These are phyloP conservation scores for Menidia beryllina DNA, from an alignment of 2,113 vertebrate species.

Conservation along the genomic window DNA sequence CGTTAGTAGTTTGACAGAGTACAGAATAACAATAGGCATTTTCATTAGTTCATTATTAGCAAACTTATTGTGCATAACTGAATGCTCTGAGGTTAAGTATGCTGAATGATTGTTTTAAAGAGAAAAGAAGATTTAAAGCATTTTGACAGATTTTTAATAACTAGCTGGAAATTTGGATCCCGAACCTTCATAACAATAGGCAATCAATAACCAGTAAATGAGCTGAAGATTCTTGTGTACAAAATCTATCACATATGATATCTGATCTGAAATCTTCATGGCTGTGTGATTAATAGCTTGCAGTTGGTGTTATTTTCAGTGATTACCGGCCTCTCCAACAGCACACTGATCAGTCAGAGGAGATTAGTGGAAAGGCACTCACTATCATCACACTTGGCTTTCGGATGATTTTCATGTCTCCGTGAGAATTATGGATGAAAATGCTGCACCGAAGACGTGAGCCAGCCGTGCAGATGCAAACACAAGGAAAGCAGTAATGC, in stretches of 20 bases:
- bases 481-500: constrained; percentile 5
- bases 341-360: constrained; percentile 27
- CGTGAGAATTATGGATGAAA: constrained; percentile 18
- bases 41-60: constrained; percentile 6
- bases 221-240: constrained; percentile 28
- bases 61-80: background rate
- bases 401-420: constrained; percentile 31
- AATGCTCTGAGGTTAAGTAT: constrained; percentile 14
- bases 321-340: constrained; percentile 30
- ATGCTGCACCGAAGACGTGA: constrained; percentile 11
- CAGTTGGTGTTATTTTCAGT: constrained; percentile 32
- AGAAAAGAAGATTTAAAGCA: background rate
- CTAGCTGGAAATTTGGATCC: constrained; percentile 13
- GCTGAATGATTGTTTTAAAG: constrained; percentile 9
- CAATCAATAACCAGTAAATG: constrained; percentile 58
- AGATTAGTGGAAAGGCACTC: constrained; percentile 27
- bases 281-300: constrained; percentile 40
- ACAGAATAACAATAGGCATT: background rate
- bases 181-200: constrained; percentile 31
- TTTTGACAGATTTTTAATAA: constrained; percentile 23
- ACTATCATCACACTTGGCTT: constrained; percentile 21
- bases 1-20: background rate
- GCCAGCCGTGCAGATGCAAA: constrained; percentile 9
- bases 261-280: constrained; percentile 12
- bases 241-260: constrained; percentile 39